Percentiles rank a stretch among this genome's conserved stretches.
Conservation (phyloP, 2,797 vertebrate genomes). For the Glyptemys insculpta region DNA sequence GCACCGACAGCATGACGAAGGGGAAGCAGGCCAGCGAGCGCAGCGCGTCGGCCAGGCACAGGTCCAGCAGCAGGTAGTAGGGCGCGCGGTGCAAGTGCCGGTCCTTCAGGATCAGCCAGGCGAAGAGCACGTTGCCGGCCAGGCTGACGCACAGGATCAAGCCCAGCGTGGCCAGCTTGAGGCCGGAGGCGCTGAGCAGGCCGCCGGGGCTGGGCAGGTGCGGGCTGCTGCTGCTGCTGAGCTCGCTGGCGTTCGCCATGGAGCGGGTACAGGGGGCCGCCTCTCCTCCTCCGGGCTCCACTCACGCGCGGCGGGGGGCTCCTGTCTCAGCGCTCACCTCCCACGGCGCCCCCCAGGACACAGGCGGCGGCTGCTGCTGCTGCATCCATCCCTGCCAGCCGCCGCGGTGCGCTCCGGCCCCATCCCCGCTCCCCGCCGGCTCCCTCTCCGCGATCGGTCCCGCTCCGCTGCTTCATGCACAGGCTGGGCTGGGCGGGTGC, state of each 20-base stretch:
- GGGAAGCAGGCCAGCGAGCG: slow-evolving; percentile 95
- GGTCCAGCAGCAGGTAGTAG: slow-evolving; percentile 95
- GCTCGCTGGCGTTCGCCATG: slow-evolving; percentile 93
- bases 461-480: not conserved
- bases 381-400: not conserved
- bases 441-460: too few relatives aligned
- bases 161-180: slow-evolving; percentile 92
- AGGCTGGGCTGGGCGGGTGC: too few relatives aligned
- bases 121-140: slow-evolving; percentile 91
- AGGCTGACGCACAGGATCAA: slow-evolving; percentile 92
- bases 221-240: slow-evolving; percentile 80
- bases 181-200: slow-evolving; percentile 86
- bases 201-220: slow-evolving; percentile 87
- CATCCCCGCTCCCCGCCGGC: not conserved
- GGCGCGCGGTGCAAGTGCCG: slow-evolving; percentile 91
- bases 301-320: slow-evolving; percentile 20
- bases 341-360: not conserved
- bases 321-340: slow-evolving; percentile 20
- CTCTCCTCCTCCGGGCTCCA: not conserved
- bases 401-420: slow-evolving; percentile 3
- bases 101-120: slow-evolving; percentile 92
- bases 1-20: slow-evolving; percentile 92
- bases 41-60: slow-evolving; percentile 92
- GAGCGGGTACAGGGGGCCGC: not conserved
- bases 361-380: too few relatives aligned